phyloP scores from a whole-genome alignment of 2,113 vertebrate species.

The Telmatochromis brachygnathus region DNA sequence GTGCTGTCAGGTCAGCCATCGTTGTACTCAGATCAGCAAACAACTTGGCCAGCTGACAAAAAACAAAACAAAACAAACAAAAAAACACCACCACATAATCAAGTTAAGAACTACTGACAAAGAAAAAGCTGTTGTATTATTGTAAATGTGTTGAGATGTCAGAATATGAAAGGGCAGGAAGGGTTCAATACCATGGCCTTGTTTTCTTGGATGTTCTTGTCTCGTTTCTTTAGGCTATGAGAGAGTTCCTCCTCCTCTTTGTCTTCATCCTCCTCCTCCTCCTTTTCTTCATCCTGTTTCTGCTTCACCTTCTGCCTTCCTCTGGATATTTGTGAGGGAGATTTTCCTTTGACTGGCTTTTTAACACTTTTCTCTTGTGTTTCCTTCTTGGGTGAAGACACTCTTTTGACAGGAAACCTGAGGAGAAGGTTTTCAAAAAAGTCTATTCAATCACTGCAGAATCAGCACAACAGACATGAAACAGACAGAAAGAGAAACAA shows the following conservation, averaged over 20 bases:
- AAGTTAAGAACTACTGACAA: neutral
- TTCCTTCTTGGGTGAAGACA: conserved; percentile 34
- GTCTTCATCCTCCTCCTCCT: conserved; percentile 12
- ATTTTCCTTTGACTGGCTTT: neutral
- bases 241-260: conserved; percentile 60
- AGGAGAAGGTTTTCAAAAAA: neutral
- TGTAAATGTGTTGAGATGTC: neutral
- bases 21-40: conserved; percentile 33
- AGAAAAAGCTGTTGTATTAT: neutral
- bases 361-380: neutral
- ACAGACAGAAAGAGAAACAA: neutral
- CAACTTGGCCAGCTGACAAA: conserved; percentile 53
- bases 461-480: neutral
- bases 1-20: conserved; percentile 77
- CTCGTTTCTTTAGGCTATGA: conserved; percentile 75
- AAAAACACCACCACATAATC: neutral
- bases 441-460: neutral
- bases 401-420: conserved; percentile 82
- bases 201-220: conserved; percentile 94
- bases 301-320: neutral
- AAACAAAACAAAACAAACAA: neutral
- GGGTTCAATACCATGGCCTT: conserved; percentile 83
- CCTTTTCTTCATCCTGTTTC: conserved; percentile 2
- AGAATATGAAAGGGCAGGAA: neutral
- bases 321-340: neutral